Conservation (phyloP, 2,113 vertebrate species). For the Gobiocypris rarus region DNA sequence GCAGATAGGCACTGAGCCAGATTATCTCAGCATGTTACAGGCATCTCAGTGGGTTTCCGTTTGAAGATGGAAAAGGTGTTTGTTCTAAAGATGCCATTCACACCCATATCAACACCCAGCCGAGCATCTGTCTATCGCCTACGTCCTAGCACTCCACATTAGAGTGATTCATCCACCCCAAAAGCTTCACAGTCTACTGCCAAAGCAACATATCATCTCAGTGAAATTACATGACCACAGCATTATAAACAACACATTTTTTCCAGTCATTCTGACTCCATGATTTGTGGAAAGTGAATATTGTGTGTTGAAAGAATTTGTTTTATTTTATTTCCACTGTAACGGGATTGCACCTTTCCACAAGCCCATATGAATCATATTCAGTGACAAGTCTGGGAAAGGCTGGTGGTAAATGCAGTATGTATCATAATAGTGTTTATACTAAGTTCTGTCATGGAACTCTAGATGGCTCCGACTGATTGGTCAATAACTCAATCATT, state of each 20-base stretch:
- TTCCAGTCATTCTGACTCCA: slow-evolving; percentile 44
- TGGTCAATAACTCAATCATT: too few relatives aligned
- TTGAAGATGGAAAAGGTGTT: slow-evolving; percentile 62
- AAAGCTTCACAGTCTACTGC: slow-evolving; percentile 21
- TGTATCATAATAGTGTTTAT: background rate
- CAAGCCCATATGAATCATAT: slow-evolving; percentile 57
- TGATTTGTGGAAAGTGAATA: slow-evolving; percentile 49
- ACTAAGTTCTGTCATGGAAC: too few relatives aligned
- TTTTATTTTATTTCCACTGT: slow-evolving; percentile 58
- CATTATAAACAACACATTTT: slow-evolving; percentile 17
- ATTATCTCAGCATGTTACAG: slow-evolving; percentile 43
- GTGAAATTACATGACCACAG: slow-evolving; percentile 17
- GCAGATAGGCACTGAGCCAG: slow-evolving; percentile 1
- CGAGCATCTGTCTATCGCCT: slow-evolving; percentile 50
- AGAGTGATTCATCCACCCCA: slow-evolving; percentile 50
- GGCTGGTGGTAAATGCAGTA: background rate
- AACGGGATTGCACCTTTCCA: slow-evolving; percentile 36
- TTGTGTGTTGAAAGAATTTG: slow-evolving; percentile 34
- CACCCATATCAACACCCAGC: slow-evolving; percentile 53
- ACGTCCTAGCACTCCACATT: slow-evolving; percentile 55
- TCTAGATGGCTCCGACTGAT: too few relatives aligned
- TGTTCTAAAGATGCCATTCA: slow-evolving; percentile 56
- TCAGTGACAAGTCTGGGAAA: slow-evolving; percentile 14
- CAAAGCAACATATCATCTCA: slow-evolving; percentile 3
- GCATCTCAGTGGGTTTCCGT: slow-evolving; percentile 57